Percentiles rank a stretch among this genome's conserved stretches.
Conservation (phyloP, 2,113 vertebrate genomes). For the Corydoras maculifer region DNA sequence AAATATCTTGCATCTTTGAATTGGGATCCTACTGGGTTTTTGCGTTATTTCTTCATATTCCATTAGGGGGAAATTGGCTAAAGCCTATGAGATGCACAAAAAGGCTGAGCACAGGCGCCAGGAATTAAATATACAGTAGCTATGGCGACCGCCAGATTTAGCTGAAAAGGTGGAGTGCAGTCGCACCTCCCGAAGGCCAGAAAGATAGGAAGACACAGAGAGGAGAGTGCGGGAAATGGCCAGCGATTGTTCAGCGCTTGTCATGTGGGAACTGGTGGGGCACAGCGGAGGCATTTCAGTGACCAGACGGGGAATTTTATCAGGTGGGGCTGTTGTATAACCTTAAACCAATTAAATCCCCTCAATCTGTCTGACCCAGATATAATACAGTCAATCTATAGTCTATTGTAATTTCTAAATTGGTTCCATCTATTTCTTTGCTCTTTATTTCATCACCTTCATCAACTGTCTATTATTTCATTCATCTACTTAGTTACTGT, state of each 20-base stretch:
- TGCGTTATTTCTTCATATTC: background rate
- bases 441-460: no score
- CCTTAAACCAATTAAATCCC: background rate
- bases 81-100: slow-evolving; percentile 1
- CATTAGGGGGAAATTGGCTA: slow-evolving; percentile 1
- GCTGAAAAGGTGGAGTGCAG: slow-evolving; percentile 25
- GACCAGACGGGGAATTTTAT: no score
- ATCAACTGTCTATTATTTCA: no score
- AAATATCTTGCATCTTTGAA: no score
- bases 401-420: no score
- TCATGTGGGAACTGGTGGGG: background rate
- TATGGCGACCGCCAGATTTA: slow-evolving; percentile 35
- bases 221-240: background rate
- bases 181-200: slow-evolving; percentile 12
- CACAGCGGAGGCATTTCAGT: background rate
- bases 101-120: slow-evolving; percentile 17
- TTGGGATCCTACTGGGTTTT: no score
- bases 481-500: no score
- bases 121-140: slow-evolving; percentile 36
- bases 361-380: no score
- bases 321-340: slow-evolving; percentile 13
- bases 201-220: background rate
- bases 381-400: background rate
- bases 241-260: slow-evolving; percentile 1
- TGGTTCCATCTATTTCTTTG: no score